These are phyloP conservation scores for Epinephelus malabaricus DNA, from an alignment of 2,797 vertebrate genomes.

Conservation along the genomic window DNA sequence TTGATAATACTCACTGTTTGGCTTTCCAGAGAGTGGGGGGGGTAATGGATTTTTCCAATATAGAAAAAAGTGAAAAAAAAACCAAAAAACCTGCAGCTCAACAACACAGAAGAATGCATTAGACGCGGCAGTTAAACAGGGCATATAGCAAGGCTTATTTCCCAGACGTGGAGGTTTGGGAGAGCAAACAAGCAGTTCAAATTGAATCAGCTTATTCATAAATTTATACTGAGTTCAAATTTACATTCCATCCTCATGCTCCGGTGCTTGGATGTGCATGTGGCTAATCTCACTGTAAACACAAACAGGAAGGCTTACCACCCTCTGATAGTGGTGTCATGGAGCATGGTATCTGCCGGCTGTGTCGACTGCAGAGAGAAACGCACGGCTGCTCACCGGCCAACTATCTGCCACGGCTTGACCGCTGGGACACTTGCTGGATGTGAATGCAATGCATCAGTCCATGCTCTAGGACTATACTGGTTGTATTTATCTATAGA, in stretches of 20 bases:
- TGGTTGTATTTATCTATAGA: constrained; percentile 38
- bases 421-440: constrained; percentile 42
- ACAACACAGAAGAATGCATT: constrained; percentile 33
- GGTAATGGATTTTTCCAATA: constrained; percentile 37
- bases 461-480: constrained; percentile 17
- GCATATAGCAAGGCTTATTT: constrained; percentile 45
- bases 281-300: constrained; percentile 74
- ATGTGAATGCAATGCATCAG: constrained; percentile 39
- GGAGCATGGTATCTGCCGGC: constrained; percentile 59
- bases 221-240: constrained; percentile 65
- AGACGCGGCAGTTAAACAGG: constrained; percentile 31
- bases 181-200: constrained; percentile 63
- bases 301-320: constrained; percentile 57
- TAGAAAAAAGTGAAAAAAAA: constrained; percentile 1
- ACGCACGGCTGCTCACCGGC: constrained; percentile 53
- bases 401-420: constrained; percentile 41
- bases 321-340: constrained; percentile 61
- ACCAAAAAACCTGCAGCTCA: not conserved
- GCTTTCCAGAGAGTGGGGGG: constrained; percentile 7
- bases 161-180: constrained; percentile 45
- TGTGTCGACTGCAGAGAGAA: constrained; percentile 42
- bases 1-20: constrained; percentile 33
- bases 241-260: constrained; percentile 64
- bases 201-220: constrained; percentile 70
- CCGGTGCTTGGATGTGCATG: constrained; percentile 41